Base-by-base conservation (phyloP, 2,888 invertebrate species). In the Latrodectus hesperus region DNA sequence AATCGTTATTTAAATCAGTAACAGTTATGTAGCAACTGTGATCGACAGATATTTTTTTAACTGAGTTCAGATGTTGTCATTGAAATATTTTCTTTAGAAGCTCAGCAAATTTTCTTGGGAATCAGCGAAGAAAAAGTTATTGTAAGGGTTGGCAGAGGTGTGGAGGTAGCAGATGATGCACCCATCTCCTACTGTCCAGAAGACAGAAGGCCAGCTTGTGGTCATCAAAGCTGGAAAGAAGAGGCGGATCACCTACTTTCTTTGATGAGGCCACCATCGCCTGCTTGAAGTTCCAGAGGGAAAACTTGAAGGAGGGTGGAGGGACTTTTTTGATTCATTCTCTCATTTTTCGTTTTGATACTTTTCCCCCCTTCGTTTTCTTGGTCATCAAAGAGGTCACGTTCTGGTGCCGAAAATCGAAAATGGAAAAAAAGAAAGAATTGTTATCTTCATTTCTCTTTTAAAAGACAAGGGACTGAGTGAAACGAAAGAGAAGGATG, bases 341-440 rank as follows among this genome's bases (percentile, higher is more conserved):
- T 73, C 67, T 70, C 72, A 65, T 64, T 67, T 73, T 78, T 76
- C 76, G 76, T 76, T 68, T 68, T 65, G 74, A 68, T 68, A 17
- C 75, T 55, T 75, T 60, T 16, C 10, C 0, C 53, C 76, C 64
- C 70, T 60, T 64, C 14, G 60, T 65, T 55, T 22, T 11, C 78
- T 38, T 38, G 38, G 72, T 82, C 78, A 86, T 76, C 71, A 76
- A 71, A 72, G 76, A 71, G 76, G 86, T 80, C 80, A 81, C 81
- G 86, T 86, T 70, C 17, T n/a, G 22, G 70, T 22, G 16, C 6
- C 55, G 55, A 38, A 74, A 75, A 71, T 49, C 52, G 14, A 17
- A 68, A 68, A 70, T 55, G 16, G 64, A 17, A 60, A 51, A 49
- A 67, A 17, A 55, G 12, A 26, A 52, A 52, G 67, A 38, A 73